Evolutionary conservation across 2,888 invertebrate species (phyloP).

Genomic region (Xestia ashworthii): DNA sequence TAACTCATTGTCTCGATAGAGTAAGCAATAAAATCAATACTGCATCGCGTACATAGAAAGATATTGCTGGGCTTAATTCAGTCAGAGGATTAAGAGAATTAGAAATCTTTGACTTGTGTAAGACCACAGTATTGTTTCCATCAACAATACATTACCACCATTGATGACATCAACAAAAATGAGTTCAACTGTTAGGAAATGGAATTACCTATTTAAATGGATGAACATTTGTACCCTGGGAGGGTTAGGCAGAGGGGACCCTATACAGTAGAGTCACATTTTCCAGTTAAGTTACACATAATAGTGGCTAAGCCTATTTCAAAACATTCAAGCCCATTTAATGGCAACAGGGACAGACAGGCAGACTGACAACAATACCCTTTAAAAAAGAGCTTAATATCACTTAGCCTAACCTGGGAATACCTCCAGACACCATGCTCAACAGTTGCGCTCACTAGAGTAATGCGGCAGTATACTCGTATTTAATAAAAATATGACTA

Average conservation of each 20-base stretch:
- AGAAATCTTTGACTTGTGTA: neutral
- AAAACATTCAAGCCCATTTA: neutral
- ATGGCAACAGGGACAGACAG: neutral
- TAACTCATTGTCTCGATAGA: neutral
- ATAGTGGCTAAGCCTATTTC: neutral
- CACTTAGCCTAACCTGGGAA: neutral
- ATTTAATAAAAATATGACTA: neutral
- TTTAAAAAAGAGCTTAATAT: neutral
- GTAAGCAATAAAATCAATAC: neutral
- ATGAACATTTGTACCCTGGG: neutral
- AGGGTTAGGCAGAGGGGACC: neutral
- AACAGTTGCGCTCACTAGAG: neutral
- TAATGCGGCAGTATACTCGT: neutral
- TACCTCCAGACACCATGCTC: neutral
- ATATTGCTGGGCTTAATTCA: neutral
- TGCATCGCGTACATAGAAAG: neutral
- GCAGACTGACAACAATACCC: neutral
- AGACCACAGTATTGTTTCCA: neutral
- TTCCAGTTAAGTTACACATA: neutral
- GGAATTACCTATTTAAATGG: neutral
- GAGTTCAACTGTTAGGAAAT: neutral
- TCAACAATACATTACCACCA: neutral
- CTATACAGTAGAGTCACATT: neutral
- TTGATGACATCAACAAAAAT: conserved; percentile 19
- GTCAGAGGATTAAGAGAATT: neutral